Conservation (phyloP, 2,113 vertebrate species). For the Oryzias woworae region DNA sequence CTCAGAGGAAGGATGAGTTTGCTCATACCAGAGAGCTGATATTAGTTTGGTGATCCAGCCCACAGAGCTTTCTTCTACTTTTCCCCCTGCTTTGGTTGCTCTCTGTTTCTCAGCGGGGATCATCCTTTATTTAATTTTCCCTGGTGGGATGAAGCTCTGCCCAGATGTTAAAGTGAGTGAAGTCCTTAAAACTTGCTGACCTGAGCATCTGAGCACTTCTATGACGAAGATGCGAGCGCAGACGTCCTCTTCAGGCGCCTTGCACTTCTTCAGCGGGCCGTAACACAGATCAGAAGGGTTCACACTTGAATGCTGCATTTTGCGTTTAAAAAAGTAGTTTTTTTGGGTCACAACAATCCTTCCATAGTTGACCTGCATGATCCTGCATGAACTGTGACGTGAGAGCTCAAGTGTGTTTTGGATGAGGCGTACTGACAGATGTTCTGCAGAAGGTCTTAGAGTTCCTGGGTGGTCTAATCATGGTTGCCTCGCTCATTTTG, state of each 20-base stretch:
- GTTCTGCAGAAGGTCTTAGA: constrained; percentile 51
- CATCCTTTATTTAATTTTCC: constrained; percentile 41
- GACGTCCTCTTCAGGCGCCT: constrained; percentile 17
- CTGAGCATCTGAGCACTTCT: constrained; percentile 10
- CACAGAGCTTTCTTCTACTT: constrained; percentile 3
- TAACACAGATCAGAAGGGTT: not conserved
- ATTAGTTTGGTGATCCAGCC: constrained; percentile 16
- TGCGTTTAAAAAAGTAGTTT: constrained; percentile 5
- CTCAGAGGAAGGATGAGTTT: constrained; percentile 5
- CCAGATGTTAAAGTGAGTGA: constrained; percentile 16
- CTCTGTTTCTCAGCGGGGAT: constrained; percentile 14
- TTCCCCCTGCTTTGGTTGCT: constrained; percentile 7
- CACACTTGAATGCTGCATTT: not conserved
- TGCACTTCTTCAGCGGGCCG: constrained; percentile 10
- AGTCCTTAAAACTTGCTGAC: constrained; percentile 7
- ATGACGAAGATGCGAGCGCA: constrained; percentile 17
- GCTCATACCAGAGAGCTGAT: constrained; percentile 15
- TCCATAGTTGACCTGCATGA: not conserved
- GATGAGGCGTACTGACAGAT: constrained; percentile 34
- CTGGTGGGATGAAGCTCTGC: constrained; percentile 18
- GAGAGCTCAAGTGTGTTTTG: constrained; percentile 2
- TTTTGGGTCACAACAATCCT: not conserved
- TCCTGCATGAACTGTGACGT: constrained; percentile 8
- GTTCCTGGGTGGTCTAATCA: constrained; percentile 65
- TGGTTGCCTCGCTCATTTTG: constrained; percentile 16